Conservation (phyloP, 2,797 vertebrate genomes). For the Schizothorax lantsangensis region DNA sequence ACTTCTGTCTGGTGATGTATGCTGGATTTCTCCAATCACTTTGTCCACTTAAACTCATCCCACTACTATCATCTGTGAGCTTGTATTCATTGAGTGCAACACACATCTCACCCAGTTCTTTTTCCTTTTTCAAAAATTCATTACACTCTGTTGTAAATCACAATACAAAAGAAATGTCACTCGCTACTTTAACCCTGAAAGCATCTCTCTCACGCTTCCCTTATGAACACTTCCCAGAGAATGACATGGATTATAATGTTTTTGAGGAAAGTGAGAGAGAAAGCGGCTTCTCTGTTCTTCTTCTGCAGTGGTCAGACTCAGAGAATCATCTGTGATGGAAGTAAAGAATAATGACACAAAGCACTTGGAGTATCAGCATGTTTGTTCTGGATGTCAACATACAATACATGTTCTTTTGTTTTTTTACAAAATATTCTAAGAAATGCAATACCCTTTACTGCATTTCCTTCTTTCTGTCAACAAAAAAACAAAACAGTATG, state of each 20-base stretch:
- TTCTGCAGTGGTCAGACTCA: background rate
- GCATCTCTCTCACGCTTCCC: background rate
- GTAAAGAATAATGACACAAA: constrained; percentile 1
- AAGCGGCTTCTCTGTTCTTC: background rate
- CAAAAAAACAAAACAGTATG: background rate
- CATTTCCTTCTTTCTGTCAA: constrained; percentile 40
- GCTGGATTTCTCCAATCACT: background rate
- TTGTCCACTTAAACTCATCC: background rate
- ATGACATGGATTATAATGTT: background rate
- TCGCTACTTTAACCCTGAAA: background rate
- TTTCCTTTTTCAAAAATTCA: background rate
- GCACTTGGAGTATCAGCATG: background rate
- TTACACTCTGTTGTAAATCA: background rate
- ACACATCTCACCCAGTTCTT: too few species aligned
- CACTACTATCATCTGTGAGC: too few species aligned
- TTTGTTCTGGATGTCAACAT: constrained; percentile 13
- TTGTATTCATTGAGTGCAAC: too few species aligned
- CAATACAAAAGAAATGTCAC: background rate
- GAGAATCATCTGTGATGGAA: background rate
- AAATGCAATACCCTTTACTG: constrained; percentile 53
- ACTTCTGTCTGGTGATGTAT: background rate
- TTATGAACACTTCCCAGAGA: background rate
- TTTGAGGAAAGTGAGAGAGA: background rate
- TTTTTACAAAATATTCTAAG: constrained; percentile 78
- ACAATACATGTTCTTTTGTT: constrained; percentile 32